Base-by-base conservation (phyloP, 2,797 vertebrate species). In the Intellagama lesueurii region DNA sequence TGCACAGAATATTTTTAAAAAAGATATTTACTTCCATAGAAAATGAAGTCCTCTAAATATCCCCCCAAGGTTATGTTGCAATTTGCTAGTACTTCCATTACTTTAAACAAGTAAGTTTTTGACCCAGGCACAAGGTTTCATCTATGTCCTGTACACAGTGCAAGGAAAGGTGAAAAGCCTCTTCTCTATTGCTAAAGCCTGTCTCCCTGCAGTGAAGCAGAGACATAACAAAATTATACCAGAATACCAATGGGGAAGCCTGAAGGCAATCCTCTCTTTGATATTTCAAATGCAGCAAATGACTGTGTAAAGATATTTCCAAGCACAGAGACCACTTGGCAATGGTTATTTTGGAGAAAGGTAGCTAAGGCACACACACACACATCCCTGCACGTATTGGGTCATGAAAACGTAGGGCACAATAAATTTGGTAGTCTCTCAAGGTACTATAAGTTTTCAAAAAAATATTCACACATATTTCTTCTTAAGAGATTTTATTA, bases 231-330 rank as follows among this genome's bases (percentile, higher is more conserved):
- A 87, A 86, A 80, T 70, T 87, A 69, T 87, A 70, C 30, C 64
- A 76, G 78, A 87, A 81, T 81, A 87, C 78, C 78, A 81, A 87
- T 60, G 68, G 86, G 78, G 26, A 87, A 87, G 68, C 78, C 68
- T 80, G 64, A 76, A 87, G 60, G 76, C 85, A 66, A 75, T 77
- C 84, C 56, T 87, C 22, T 69, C 85, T 87, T 87, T 87, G 85
- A 87, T 87, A 79, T 69, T 69, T 87, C 85, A 79, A 79, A 79
- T 79, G 76, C 85, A 32, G 76, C 64, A 87, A 32, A 79, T 69
- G 85, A 79, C 52, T 87, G 60, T 66, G 40, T 79, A 87, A 69
- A 87, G 30, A 79, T 79, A 40, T 69, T 87, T 79, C 30, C 40
- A 69, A 26, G 40, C 30, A 79, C 60, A 68, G 64, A 87, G 85